A percentile compares a stretch with the other conserved stretches of the same genome.
Evolutionary conservation across 2,888 invertebrate species (phyloP).

Genomic region (Rhopalosiphum nymphaeae): DNA sequence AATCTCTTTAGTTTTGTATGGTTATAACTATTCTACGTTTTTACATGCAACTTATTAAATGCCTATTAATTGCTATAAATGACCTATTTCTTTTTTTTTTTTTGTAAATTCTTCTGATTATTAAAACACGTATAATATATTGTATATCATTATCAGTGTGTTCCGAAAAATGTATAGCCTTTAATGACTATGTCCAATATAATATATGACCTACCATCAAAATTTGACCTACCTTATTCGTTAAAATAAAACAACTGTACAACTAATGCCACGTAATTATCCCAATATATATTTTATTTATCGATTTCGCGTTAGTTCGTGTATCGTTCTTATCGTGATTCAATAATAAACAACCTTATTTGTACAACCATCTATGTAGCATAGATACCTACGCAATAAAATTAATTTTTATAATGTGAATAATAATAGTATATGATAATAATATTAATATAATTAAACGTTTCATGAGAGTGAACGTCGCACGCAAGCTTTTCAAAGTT

Average conservation of each 20-base stretch:
- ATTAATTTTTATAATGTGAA: background rate
- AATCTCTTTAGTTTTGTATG: background rate
- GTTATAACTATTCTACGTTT: background rate
- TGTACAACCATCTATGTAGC: background rate
- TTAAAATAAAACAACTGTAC: background rate
- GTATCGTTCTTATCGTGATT: background rate
- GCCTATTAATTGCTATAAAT: background rate
- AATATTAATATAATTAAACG: background rate
- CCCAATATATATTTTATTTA: background rate
- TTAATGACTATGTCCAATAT: no score
- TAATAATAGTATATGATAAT: no score
- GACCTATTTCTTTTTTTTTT: background rate
- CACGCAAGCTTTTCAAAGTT: background rate
- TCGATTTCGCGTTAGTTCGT: background rate
- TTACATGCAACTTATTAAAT: background rate
- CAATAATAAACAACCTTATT: background rate
- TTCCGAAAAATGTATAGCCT: background rate
- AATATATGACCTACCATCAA: no score
- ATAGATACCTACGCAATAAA: background rate
- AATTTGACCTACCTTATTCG: background rate
- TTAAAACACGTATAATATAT: background rate
- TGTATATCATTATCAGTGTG: background rate
- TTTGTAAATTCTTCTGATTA: background rate
- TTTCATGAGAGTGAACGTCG: background rate
- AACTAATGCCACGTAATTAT: background rate